Conservation (phyloP, 2,113 vertebrate species). For the Sander lucioperca region DNA sequence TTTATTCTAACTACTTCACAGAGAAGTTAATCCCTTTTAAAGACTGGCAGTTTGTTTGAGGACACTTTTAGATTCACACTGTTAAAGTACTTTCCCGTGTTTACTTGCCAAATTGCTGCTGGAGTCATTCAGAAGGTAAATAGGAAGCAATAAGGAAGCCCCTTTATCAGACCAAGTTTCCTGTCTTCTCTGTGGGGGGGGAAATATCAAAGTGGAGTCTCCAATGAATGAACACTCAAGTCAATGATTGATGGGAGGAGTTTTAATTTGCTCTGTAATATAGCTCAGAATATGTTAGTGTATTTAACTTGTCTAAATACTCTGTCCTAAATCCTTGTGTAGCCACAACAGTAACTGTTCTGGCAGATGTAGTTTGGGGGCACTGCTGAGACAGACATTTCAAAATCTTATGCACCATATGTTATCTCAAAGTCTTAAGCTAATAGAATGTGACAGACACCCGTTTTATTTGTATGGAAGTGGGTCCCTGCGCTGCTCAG, state of each 20-base stretch:
- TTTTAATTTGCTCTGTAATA: constrained; percentile 22
- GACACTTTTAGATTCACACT: constrained; percentile 10
- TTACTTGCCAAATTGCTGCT: constrained; percentile 38
- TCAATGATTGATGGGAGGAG: neutral
- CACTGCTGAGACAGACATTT: constrained; percentile 71
- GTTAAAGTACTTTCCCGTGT: constrained; percentile 24
- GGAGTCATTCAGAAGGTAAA: constrained; percentile 55
- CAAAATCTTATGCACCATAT: constrained; percentile 81
- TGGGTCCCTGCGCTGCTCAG: constrained; percentile 24
- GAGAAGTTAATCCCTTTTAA: constrained; percentile 12
- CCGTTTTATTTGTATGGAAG: constrained; percentile 51
- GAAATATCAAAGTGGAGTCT: constrained; percentile 18
- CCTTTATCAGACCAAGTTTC: constrained; percentile 64
- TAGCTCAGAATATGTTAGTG: constrained; percentile 6
- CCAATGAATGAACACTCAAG: constrained; percentile 27
- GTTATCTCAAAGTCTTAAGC: constrained; percentile 63
- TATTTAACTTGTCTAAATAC: constrained; percentile 15
- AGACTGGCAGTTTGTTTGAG: constrained; percentile 8
- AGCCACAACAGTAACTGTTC: constrained; percentile 65
- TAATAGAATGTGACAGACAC: constrained; percentile 43
- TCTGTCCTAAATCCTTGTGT: constrained; percentile 61
- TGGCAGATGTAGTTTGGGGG: constrained; percentile 60
- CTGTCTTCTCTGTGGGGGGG: constrained; percentile 39
- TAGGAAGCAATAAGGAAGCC: constrained; percentile 82
- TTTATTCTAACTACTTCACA: constrained; percentile 17